A percentile compares a stretch with the other conserved stretches of the same genome.
These are phyloP conservation scores for Xestobium rufovillosum DNA, from an alignment of 2,888 invertebrate genomes.

Conservation along the genomic window DNA sequence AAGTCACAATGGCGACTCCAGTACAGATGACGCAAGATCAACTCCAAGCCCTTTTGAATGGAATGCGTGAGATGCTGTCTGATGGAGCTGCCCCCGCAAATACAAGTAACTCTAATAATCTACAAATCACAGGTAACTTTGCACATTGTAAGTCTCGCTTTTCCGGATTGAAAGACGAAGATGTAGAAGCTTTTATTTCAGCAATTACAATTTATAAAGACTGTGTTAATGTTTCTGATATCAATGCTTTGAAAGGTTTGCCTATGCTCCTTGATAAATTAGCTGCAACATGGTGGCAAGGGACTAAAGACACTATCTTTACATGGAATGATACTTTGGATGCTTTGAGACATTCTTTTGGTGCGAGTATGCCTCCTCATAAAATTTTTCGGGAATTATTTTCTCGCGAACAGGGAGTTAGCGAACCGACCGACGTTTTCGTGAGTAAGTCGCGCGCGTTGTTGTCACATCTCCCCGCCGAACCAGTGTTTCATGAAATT, in stretches of 20 bases:
- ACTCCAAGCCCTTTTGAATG: too few relatives aligned
- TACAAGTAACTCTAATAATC: not conserved
- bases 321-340: slow-evolving; percentile 19
- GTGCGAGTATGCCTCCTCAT: slow-evolving; percentile 15
- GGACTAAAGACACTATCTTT: slow-evolving; percentile 15
- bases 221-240: slow-evolving; percentile 22
- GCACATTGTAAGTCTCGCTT: slow-evolving; percentile 18
- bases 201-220: slow-evolving; percentile 24
- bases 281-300: slow-evolving; percentile 25
- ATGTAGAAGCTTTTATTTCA: slow-evolving; percentile 25
- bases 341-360: slow-evolving; percentile 17
- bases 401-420: slow-evolving; percentile 11
- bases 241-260: too few relatives aligned
- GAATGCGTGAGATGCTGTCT: too few relatives aligned
- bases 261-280: slow-evolving; percentile 23
- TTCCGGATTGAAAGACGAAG: slow-evolving; percentile 16
- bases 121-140: slow-evolving; percentile 4
- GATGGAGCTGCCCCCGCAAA: not conserved
- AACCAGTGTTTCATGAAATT: slow-evolving; percentile 8
- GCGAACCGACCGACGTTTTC: slow-evolving; percentile 15
- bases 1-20: too few relatives aligned
- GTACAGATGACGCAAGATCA: too few relatives aligned
- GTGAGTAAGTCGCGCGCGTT: slow-evolving; percentile 11
- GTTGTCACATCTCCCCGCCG: slow-evolving; percentile 7
- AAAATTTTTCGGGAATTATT: slow-evolving; percentile 18